Percentiles rank a stretch among this genome's conserved stretches.
phyloP scores from a whole-genome alignment of 2,797 vertebrate genomes.

The Acipenser transmontanus region DNA sequence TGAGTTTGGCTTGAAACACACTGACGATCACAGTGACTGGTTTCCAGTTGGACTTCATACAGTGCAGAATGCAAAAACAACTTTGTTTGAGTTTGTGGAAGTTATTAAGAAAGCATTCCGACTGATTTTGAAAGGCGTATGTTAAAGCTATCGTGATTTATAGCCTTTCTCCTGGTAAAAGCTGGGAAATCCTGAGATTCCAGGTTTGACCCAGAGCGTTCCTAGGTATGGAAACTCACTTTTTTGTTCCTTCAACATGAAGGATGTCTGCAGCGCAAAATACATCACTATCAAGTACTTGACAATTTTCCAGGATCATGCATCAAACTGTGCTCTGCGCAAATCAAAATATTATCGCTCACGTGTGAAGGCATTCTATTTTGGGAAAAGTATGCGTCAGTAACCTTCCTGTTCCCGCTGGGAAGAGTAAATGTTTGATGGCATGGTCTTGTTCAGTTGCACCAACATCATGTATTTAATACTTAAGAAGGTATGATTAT shows the following conservation, averaged over 20 bases:
- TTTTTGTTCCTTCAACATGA: conserved; percentile 1
- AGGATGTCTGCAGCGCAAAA: no score
- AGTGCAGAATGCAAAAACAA: conserved; percentile 8
- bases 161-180: conserved; percentile 36
- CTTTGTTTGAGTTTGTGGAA: conserved; percentile 52
- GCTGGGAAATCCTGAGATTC: conserved; percentile 40
- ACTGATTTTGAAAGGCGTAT: conserved; percentile 37
- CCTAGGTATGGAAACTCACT: conserved; percentile 27
- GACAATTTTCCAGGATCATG: no score
- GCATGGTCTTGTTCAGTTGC: not conserved
- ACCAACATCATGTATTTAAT: no score
- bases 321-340: no score
- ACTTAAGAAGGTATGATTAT: no score
- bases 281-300: no score
- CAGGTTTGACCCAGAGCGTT: conserved; percentile 37
- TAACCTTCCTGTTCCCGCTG: not conserved
- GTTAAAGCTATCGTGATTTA: conserved; percentile 63
- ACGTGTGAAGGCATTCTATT: no score
- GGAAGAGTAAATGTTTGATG: conserved; percentile 7
- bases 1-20: no score
- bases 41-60: not conserved
- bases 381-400: not conserved
- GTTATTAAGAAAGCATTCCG: conserved; percentile 58
- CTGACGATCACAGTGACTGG: not conserved
- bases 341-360: no score